Evolutionary conservation across 2,797 vertebrate species (phyloP), one percentile per base, ranked within the genome.

Genomic region (Huso huso): DNA sequence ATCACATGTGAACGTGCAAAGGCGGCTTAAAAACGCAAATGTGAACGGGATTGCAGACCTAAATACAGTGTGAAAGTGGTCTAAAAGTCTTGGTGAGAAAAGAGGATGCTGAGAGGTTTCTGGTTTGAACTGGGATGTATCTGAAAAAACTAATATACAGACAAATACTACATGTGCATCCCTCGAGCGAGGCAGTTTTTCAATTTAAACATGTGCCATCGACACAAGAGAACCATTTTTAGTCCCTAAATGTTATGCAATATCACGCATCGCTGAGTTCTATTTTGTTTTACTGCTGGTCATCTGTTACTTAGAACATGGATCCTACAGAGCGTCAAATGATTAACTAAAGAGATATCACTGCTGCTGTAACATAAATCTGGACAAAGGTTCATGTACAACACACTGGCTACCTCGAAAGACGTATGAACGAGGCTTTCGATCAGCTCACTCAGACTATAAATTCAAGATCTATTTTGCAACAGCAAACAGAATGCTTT

Each of bases 301-400:
- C 83, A 81, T 89, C 81, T 79, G 78, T 85, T 83, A 79, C 74
- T 67, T 68, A 62, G 77, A 86, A 76, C 37, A 76, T 75, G 59
- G 69, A 73, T 76, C 80, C 64, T 75, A 52, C 67, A 69, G 74
- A 75, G 75, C 80, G 86, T 81, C 70, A 75, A 81, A 82, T 80
- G 81, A 89, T 88, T 86, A 83, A 83, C 70, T 70, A 73, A 84
- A 87, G 85, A 91, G 77, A 86, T 82, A 88, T 77, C 66, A 69
- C 74, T 83, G 73, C 77, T 74, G 73, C 72, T 75, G 78, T 78
- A 68, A 76, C 72, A 78, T 88, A 92, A 86, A 90, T 83, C 82
- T 76, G 84, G 83, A 79, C 69, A 85, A 79, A 75, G 75, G 81
- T 83, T 86, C 72, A 71, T 70, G 79, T 81, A 86, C 78, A 86